phyloP scores from a whole-genome alignment of 2,113 vertebrate genomes.

The Steatornis caripensis region DNA sequence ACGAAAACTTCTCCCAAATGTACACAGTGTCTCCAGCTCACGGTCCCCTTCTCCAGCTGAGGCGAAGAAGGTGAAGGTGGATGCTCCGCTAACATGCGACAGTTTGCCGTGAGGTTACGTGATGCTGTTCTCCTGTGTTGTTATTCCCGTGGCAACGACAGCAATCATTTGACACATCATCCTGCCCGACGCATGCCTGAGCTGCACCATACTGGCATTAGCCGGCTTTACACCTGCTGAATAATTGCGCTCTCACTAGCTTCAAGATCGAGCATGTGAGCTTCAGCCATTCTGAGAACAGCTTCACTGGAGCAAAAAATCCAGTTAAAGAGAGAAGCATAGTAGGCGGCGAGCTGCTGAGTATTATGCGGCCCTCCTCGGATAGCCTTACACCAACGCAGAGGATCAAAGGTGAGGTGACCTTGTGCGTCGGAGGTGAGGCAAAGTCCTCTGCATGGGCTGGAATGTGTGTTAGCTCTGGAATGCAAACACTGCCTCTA shows the following conservation, averaged over 20 bases:
- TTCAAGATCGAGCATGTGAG: not conserved
- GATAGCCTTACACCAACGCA: not conserved
- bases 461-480: constrained; percentile 52
- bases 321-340: not conserved
- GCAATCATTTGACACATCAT: not conserved
- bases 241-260: not conserved
- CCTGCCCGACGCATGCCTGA: not conserved
- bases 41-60: not conserved
- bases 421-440: not conserved
- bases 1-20: not conserved
- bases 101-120: not conserved
- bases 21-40: not conserved
- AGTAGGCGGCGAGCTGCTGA: not conserved
- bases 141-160: not conserved
- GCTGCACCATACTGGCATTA: not conserved
- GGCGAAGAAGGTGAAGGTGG: not conserved
- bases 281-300: not conserved
- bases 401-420: constrained; percentile 40
- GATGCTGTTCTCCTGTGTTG: not conserved
- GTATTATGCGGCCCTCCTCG: not conserved
- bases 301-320: constrained; percentile 25
- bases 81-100: not conserved
- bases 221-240: not conserved
- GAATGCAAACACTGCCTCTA: constrained; percentile 36
- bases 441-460: not conserved